phyloP scores from a whole-genome alignment of 2,113 vertebrate species.

The Oxygymnocypris stewartii region DNA sequence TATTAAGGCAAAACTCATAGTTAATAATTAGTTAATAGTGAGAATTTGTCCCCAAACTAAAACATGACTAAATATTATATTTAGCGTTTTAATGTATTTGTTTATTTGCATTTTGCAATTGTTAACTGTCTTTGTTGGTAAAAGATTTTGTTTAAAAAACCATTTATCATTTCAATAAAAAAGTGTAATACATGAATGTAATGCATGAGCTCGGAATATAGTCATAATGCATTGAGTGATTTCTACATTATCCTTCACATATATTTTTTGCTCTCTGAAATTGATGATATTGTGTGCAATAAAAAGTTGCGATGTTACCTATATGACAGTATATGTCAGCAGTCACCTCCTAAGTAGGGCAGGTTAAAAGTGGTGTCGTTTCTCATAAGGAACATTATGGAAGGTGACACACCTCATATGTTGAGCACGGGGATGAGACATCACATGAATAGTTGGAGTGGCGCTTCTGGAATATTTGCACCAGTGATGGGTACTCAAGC shows the following conservation, averaged over 20 bases:
- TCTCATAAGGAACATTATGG: constrained; percentile 35
- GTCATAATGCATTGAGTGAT: not conserved
- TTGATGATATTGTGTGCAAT: constrained; percentile 27
- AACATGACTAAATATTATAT: no score
- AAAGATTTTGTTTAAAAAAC: not conserved
- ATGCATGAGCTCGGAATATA: not conserved
- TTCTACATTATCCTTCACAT: not conserved
- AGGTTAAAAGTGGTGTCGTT: constrained; percentile 38
- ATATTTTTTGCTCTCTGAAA: not conserved
- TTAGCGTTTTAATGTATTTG: no score
- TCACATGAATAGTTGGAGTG: constrained; percentile 3
- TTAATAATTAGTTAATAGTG: no score
- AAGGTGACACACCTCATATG: constrained; percentile 39
- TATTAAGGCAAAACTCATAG: no score
- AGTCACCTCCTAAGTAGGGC: constrained; percentile 12
- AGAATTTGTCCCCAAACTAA: no score
- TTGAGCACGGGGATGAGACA: constrained; percentile 25
- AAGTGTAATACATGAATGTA: not conserved
- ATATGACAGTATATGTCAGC: constrained; percentile 11
- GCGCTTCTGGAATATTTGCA: constrained; percentile 39
- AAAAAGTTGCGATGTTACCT: constrained; percentile 27
- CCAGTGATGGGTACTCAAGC: constrained; percentile 39
- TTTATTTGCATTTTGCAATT: constrained; percentile 7
- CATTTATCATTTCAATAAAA: not conserved
- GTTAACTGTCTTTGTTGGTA: not conserved